Evolutionary conservation across 2,888 invertebrate genomes (phyloP).

Genomic region (Tenthredo notha): DNA sequence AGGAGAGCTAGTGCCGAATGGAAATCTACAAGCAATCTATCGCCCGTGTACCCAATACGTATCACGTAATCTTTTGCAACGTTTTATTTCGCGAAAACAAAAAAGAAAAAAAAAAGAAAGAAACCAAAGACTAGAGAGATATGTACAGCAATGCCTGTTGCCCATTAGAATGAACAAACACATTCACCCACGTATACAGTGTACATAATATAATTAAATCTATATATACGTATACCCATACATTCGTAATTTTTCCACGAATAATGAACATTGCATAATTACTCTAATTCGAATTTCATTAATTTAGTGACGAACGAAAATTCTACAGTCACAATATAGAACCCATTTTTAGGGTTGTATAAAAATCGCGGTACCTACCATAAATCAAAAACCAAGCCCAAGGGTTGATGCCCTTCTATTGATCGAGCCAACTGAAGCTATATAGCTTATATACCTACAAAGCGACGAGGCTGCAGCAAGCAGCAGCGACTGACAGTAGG

Average conservation of each 20-base stretch:
- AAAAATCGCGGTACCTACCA: too few relatives aligned
- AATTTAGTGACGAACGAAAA: background rate
- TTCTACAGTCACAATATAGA: background rate
- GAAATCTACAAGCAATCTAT: background rate
- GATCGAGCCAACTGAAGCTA: constrained; percentile 3
- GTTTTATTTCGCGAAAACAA: background rate
- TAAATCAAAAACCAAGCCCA: constrained; percentile 12
- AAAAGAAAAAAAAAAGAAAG: background rate
- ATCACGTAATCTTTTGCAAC: constrained; percentile 7
- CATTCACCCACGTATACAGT: background rate
- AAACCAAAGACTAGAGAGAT: background rate
- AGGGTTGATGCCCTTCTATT: constrained; percentile 40
- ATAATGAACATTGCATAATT: too few relatives aligned
- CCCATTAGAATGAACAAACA: too few relatives aligned
- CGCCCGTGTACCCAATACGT: constrained; percentile 1
- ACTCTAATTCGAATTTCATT: too few relatives aligned
- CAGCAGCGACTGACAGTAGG: too few relatives aligned
- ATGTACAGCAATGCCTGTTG: too few relatives aligned
- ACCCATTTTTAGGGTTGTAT: too few relatives aligned
- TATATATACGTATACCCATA: background rate
- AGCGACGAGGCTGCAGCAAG: background rate
- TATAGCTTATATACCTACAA: background rate
- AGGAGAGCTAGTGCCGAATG: background rate
- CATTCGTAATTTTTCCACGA: background rate
- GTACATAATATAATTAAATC: too few relatives aligned